Base-by-base conservation (phyloP, 2,888 invertebrate genomes). In the Cheilosia grossa region DNA sequence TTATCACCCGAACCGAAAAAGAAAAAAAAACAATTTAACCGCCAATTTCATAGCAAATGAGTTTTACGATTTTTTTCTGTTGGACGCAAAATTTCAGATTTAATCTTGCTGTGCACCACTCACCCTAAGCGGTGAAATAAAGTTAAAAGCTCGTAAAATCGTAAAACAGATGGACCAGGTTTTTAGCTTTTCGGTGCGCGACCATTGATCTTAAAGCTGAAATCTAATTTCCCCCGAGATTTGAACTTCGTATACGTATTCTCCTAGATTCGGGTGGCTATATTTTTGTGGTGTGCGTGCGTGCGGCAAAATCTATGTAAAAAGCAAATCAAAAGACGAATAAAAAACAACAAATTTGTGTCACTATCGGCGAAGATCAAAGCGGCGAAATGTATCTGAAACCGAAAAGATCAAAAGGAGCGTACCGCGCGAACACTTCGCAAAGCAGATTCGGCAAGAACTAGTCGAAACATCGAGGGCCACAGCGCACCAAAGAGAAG, bases 381-480 rank as follows among this genome's bases (percentile, higher is more conserved):
- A 83, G 83, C 70, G 51, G 19, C 70, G 74, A 24, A 83, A 70
- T 58, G 81, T 85, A 85, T 85, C 81, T 77, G 81, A 77, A 81
- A 66, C 75, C 37, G 47, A 81, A 81, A 81, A 85, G 85, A 85
- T 85, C 75, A 85, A 81, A 85, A 61, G 54, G 69, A 73, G 72
- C 85, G 81, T 54, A 13, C 51, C 37, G 42, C 49, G 85, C 81
- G 85, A 85, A 77, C 85, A 85, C 85, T 85, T 85, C 67, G 85
- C 85, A 85, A 81, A 70, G 80, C 75, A 75, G 81, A 81, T 85
- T 85, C 85, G 72, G 85, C 81, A 81, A 83, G 80, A 85, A 51
- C 72, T 85, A 85, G 85, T 77, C 80, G 40, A 80, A 70, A 75
- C 19, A 47, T 58, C 40, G 79, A 79, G 70, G 74, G 73, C 72